Evolutionary conservation across 2,888 invertebrate species (phyloP), one percentile per base, ranked within the genome.

Genomic region (Papilio demoleus): DNA sequence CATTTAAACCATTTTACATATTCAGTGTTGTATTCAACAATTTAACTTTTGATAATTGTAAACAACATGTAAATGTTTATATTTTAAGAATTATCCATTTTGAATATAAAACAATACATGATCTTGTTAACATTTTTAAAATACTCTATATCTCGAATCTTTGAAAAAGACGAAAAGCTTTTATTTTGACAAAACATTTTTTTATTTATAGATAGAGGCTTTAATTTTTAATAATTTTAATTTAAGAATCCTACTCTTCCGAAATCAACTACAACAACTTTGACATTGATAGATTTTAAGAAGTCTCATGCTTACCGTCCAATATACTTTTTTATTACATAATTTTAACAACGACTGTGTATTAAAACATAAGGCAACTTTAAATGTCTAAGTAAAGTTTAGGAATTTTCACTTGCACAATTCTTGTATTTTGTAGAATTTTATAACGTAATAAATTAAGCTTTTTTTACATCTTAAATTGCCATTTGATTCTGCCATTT

Each of bases 201-300:
- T n/a, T n/a, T n/a, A n/a, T n/a, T n/a, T n/a, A n/a, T n/a, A n/a
- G n/a, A n/a, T n/a, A 56, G 53, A 56, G 53, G 53, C 53, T 50
- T 50, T 50, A 50, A 22, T 47, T 56, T 31, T 56, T 56, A 31
- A 31, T 31, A 31, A 31, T 56, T 53, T 31, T 27, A 56, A 56
- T 56, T 31, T 31, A 9, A 45, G 6, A 0, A 31, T 31, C 31
- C 0, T 17, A 17, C 31, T 56, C 53, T 56, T 56, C 53, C 53
- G 17, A 56, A 56, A 31, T 56, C 9, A n/a, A 53, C 9, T 53
- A 27, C 53, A 56, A 4, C 1, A 31, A 11, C 12, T 24, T 47
- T 47, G 11, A 47, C 14, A 24, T 50, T 50, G 4, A 24, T 50
- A 31, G 27, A 2, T 31, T 56, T 50, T 56, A 56, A 17, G 53